Evolutionary conservation across 2,888 invertebrate species (phyloP).

Genomic region (Phania funesta): DNA sequence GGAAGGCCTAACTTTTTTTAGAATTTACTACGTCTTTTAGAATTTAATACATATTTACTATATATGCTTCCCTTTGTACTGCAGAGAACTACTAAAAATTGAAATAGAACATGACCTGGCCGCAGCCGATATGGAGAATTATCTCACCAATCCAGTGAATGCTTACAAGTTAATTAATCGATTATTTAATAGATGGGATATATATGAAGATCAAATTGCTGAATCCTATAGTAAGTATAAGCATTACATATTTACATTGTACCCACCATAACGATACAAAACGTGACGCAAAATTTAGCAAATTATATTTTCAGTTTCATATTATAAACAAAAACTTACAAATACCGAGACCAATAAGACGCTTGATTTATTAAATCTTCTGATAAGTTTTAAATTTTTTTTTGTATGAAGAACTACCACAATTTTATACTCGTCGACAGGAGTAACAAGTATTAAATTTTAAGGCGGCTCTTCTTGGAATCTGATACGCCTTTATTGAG

Average conservation of each 20-base stretch:
- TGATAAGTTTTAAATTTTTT: no score
- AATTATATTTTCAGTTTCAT: no score
- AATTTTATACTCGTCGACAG: no score
- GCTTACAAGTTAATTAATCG: slow-evolving; percentile 96
- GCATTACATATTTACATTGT: neutral
- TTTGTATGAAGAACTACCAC: no score
- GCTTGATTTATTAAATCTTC: no score
- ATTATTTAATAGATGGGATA: slow-evolving; percentile 93
- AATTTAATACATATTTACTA: neutral
- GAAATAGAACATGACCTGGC: slow-evolving; percentile 88
- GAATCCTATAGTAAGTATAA: slow-evolving; percentile 79
- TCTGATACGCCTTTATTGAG: no score
- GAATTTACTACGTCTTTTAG: neutral
- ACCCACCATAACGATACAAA: neutral
- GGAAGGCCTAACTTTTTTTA: no score
- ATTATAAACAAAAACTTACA: no score
- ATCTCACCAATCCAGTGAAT: slow-evolving; percentile 95
- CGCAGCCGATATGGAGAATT: slow-evolving; percentile 87
- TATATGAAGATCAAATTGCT: slow-evolving; percentile 87
- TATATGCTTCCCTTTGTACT: slow-evolving; percentile 27
- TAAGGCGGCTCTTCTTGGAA: no score
- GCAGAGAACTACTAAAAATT: slow-evolving; percentile 83
- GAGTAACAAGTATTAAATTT: no score
- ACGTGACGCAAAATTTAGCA: neutral
- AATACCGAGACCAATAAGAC: no score